phyloP scores from a whole-genome alignment of 2,888 invertebrate genomes.

The Euspilapteryx auroguttella region DNA sequence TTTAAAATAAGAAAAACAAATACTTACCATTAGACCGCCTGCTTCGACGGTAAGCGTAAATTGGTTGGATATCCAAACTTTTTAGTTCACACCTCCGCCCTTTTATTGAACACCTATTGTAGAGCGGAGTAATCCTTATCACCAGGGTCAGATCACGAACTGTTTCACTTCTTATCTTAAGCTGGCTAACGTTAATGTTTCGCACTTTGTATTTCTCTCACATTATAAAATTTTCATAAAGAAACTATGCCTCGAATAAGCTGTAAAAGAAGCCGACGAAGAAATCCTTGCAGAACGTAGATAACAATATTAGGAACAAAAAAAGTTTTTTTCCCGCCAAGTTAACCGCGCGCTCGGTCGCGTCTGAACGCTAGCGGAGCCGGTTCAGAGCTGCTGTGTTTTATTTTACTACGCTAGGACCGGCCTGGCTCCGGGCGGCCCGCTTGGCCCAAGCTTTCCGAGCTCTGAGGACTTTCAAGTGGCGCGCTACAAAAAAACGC shows the following conservation, averaged over 20 bases:
- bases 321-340: neutral
- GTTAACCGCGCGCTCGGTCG: neutral
- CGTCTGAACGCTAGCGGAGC: neutral
- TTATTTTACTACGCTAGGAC: too few species aligned
- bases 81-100: constrained; percentile 16
- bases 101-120: constrained; percentile 15
- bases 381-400: neutral
- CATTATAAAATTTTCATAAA: too few species aligned
- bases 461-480: neutral
- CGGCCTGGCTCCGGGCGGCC: neutral
- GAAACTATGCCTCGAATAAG: too few species aligned
- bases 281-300: too few species aligned
- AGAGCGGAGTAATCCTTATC: constrained; percentile 18
- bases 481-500: neutral
- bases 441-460: neutral
- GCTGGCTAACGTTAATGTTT: constrained; percentile 3
- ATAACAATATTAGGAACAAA: too few species aligned
- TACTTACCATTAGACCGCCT: too few species aligned
- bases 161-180: constrained; percentile 3
- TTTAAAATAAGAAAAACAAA: too few species aligned
- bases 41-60: too few species aligned
- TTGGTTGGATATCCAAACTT: too few species aligned
- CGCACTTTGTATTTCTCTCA: too few species aligned
- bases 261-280: too few species aligned
- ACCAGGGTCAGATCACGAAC: constrained; percentile 17